These are phyloP conservation scores for Bryconaethiops microstoma DNA, from an alignment of 2,797 vertebrate species.

Conservation along the genomic window DNA sequence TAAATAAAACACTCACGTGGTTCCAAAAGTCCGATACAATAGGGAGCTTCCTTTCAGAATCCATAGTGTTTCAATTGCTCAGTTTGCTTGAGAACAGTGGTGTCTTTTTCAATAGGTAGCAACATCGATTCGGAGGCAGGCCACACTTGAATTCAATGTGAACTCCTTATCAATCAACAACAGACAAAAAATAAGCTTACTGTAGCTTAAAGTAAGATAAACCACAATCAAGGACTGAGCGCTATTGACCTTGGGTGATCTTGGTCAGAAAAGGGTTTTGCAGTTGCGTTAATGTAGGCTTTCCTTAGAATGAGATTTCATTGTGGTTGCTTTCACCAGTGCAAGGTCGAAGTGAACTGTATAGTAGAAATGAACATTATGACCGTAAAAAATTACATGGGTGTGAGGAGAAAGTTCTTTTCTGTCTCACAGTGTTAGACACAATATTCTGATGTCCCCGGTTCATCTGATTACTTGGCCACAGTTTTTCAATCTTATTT, in stretches of 20 bases:
- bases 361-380: slow-evolving; percentile 8
- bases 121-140: neutral
- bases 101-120: neutral
- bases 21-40: neutral
- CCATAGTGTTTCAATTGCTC: neutral
- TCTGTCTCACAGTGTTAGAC: neutral
- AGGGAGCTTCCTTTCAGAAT: neutral
- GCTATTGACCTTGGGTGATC: slow-evolving; percentile 11
- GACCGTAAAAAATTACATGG: slow-evolving; percentile 19
- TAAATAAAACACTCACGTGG: neutral
- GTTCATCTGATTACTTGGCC: neutral
- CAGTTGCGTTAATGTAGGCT: slow-evolving; percentile 34
- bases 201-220: slow-evolving; percentile 9
- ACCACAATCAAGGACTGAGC: neutral
- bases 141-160: neutral
- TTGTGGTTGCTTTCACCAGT: slow-evolving; percentile 36
- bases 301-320: slow-evolving; percentile 25
- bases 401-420: neutral
- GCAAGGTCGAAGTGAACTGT: slow-evolving; percentile 21
- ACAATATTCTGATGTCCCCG: neutral
- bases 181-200: neutral
- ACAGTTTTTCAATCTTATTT: neutral
- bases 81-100: neutral
- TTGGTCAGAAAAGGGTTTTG: slow-evolving; percentile 15
- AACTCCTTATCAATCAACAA: neutral